These are phyloP conservation scores for Oncorhynchus tshawytscha DNA, from an alignment of 2,113 vertebrate species.

Conservation along the genomic window DNA sequence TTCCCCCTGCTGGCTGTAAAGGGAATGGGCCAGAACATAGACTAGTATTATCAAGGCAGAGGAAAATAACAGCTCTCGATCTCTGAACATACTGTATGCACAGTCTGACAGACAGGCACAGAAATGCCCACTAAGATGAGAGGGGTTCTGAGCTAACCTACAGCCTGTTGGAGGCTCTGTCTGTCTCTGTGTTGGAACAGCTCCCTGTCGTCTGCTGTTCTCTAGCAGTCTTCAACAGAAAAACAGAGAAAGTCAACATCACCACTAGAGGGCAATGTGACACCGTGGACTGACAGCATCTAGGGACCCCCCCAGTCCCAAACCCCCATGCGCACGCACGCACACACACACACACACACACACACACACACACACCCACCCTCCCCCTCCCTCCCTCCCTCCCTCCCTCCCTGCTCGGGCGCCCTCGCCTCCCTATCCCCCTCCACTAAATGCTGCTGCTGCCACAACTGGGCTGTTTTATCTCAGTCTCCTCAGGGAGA, in stretches of 20 bases:
- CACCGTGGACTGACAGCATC: conserved; percentile 10
- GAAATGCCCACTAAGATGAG: too few species aligned
- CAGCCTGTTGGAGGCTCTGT: too few species aligned
- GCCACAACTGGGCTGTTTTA: conserved; percentile 65
- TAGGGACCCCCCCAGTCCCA: not conserved
- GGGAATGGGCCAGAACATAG: too few species aligned
- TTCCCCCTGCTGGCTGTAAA: not conserved
- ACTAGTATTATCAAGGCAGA: too few species aligned
- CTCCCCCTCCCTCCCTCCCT: not conserved
- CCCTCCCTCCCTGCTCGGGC: not conserved
- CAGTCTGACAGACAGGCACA: too few species aligned
- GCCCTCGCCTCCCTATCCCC: conserved; percentile 16
- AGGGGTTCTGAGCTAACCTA: too few species aligned
- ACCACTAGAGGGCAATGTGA: conserved; percentile 52
- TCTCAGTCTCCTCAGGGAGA: conserved; percentile 59
- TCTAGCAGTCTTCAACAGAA: too few species aligned
- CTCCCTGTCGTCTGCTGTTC: too few species aligned
- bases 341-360: not conserved
- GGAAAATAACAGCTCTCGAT: too few species aligned
- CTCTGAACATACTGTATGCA: too few species aligned
- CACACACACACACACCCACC: not conserved
- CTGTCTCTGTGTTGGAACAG: too few species aligned
- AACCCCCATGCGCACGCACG: not conserved
- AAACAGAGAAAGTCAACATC: not conserved
- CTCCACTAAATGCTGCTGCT: conserved; percentile 28